These are phyloP conservation scores for Philopotamus ludificatus DNA, from an alignment of 1,140 invertebrate species.

Conservation along the genomic window DNA sequence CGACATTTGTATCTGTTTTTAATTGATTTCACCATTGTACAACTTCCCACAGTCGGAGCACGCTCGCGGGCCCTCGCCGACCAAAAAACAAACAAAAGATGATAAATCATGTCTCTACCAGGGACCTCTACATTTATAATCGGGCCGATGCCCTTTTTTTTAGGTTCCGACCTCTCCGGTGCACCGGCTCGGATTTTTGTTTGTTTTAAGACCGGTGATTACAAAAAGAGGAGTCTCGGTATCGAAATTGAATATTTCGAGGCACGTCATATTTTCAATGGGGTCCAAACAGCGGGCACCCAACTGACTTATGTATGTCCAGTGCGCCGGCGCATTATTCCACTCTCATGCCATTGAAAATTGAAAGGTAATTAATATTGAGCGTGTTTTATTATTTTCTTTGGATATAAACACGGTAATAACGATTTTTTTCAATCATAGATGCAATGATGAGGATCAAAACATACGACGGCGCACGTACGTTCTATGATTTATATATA, in stretches of 20 bases:
- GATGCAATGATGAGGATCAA: no score
- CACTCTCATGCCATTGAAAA: constrained; percentile 17
- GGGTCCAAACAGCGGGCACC: neutral
- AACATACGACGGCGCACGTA: no score
- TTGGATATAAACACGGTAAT: no score
- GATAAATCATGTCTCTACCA: constrained; percentile 19
- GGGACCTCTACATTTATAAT: constrained; percentile 12
- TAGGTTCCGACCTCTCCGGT: constrained; percentile 13
- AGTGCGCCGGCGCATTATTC: neutral
- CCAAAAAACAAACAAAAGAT: constrained; percentile 26
- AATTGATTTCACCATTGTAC: neutral
- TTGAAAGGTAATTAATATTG: constrained; percentile 29
- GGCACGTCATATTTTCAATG: constrained; percentile 25
- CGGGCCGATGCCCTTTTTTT: constrained; percentile 6
- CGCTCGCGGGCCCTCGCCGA: neutral
- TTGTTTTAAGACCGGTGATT: constrained; percentile 12
- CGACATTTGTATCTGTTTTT: neutral
- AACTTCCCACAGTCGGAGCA: constrained; percentile 11
- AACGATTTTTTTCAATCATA: no score
- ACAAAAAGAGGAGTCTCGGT: neutral
- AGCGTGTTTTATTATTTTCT: no score
- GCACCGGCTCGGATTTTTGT: constrained; percentile 10
- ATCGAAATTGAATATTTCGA: constrained; percentile 26
- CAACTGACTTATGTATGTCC: constrained; percentile 10
- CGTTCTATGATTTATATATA: no score